Percentiles rank a stretch among this genome's conserved stretches.
phyloP scores from a whole-genome alignment of 1,140 invertebrate genomes.

The Anoplophora glabripennis region DNA sequence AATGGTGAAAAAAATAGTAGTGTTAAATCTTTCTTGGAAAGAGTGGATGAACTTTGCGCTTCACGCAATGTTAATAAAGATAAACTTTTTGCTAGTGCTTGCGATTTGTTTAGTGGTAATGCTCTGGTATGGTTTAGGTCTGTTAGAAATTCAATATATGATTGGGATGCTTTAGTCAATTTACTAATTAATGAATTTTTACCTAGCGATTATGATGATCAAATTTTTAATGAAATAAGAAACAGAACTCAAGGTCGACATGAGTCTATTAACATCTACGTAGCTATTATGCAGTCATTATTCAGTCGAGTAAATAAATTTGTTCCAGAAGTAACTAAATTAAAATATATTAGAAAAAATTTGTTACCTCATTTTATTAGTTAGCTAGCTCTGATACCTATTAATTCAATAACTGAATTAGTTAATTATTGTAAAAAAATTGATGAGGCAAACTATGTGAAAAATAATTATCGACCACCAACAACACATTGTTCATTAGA shows the following conservation, averaged over 20 bases:
- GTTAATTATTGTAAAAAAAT: constrained; percentile 10
- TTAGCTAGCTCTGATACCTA: constrained; percentile 6
- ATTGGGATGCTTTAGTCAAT: constrained; percentile 28
- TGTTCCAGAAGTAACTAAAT: constrained; percentile 10
- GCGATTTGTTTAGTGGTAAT: constrained; percentile 36
- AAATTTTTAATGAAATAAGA: constrained; percentile 34
- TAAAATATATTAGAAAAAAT: constrained; percentile 6
- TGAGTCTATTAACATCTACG: constrained; percentile 37
- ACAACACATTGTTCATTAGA: too few relatives aligned
- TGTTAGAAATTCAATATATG: constrained; percentile 13
- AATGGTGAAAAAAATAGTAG: background rate
- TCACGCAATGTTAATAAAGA: constrained; percentile 5
- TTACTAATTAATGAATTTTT: constrained; percentile 32
- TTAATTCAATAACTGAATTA: constrained; percentile 6
- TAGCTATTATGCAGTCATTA: constrained; percentile 36
- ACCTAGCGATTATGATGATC: constrained; percentile 36
- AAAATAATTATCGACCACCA: too few relatives aligned
- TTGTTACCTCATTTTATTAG: background rate
- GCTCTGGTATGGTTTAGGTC: constrained; percentile 38
- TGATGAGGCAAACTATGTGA: too few relatives aligned
- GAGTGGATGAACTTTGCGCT: constrained; percentile 4
- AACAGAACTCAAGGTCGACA: constrained; percentile 35
- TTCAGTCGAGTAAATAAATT: constrained; percentile 29
- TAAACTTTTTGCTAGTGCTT: constrained; percentile 16
- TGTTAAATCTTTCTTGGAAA: constrained; percentile 5